Conservation (phyloP, 2,113 vertebrate genomes). For the Ovis canadensis region DNA sequence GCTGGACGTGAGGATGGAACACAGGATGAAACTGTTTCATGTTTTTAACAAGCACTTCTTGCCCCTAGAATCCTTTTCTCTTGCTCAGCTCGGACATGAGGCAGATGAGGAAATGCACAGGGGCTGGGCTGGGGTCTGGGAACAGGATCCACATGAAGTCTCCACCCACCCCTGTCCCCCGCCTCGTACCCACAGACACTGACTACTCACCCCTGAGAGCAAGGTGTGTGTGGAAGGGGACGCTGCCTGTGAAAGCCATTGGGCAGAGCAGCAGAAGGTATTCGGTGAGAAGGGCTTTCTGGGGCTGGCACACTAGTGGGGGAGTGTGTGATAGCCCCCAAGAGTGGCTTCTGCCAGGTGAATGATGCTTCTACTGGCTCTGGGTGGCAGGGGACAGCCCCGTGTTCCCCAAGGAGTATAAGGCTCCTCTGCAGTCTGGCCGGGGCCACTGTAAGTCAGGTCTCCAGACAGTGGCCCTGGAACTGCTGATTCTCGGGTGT, state of each 20-base stretch:
- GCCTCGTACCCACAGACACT: too few species aligned
- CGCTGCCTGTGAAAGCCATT: neutral
- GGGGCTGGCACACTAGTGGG: neutral
- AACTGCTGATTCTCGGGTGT: conserved; percentile 48
- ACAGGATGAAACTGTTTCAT: neutral
- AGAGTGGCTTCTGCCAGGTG: conserved; percentile 10
- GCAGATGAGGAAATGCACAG: neutral
- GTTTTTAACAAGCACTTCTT: neutral
- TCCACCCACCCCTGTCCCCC: neutral
- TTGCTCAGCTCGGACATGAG: neutral
- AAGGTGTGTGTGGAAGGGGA: neutral
- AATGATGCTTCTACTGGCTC: conserved; percentile 21
- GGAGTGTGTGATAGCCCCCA: neutral
- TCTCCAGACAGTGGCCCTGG: neutral
- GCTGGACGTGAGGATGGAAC: neutral
- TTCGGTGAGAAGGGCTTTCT: neutral
- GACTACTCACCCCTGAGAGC: neutral
- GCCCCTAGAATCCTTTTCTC: neutral
- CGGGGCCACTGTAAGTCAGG: neutral
- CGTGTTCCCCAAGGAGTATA: fast-evolving
- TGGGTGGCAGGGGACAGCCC: conserved; percentile 19
- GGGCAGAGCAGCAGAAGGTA: neutral
- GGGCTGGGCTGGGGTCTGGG: neutral
- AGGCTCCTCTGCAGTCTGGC: neutral
- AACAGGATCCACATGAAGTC: neutral